Base-by-base conservation (phyloP, 2,888 invertebrate species). In the Cabera pusaria region DNA sequence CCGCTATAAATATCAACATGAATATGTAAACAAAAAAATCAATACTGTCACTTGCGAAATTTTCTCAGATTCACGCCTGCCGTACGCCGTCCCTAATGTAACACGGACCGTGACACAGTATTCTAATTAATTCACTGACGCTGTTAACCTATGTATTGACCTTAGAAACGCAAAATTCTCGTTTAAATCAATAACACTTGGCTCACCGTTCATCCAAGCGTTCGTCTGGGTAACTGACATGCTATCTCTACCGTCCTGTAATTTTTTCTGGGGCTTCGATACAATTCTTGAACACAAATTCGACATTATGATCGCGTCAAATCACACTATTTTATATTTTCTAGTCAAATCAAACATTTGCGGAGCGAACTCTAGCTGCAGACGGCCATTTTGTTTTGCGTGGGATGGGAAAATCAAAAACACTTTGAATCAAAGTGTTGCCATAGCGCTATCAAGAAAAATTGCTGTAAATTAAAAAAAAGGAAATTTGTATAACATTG, bases 181-280 rank as follows among this genome's bases (percentile, higher is more conserved):
- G 19, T 26, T 25, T 60, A 65, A 67, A 72, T 75, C 74, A 72
- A 76, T 72, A 61, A 54, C 46, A 46, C 41, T 56, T 51, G 61
- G 64, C 93, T 93, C 90, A 96, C 96, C 96, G 80, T 95, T 95
- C 90, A 95, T 94, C 96, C 96, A 96, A 66, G 94, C 92, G 79
- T 94, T 95, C 21, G 95, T 94, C 89, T 96, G 95, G 34, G 94
- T 92, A 60, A 95, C 93, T 49, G 94, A 91, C 90, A 95, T 93
- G 70, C 68, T 80, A 50, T 94, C 94, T 72, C 94, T 74, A 65
- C 91, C 92, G 72, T 95, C 95, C 69, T 93, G 93, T 76, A 93
- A 92, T 64, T 95, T 92, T 88, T 95, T 95, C 46, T 92, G 90
- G 49, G 94, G 93, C 82, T 94, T 94, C 55, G 92, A 91, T 55